Conservation (phyloP, 2,888 invertebrate species). For the Sinhomidia bicolor region DNA sequence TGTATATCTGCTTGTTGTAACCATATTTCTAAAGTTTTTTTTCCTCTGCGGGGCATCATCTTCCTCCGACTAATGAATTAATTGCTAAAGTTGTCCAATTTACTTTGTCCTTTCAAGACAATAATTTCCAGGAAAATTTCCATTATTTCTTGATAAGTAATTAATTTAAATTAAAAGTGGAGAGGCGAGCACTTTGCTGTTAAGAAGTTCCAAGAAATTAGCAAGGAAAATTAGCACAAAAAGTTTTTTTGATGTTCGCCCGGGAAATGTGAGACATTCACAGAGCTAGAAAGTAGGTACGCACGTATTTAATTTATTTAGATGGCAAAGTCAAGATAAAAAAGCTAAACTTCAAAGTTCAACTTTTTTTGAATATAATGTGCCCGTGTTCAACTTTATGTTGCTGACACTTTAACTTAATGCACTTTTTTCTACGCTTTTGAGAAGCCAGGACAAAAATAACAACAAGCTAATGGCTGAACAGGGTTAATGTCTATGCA, state of each 20-base stretch:
- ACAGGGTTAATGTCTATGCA: constrained; percentile 43
- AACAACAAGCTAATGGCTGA: constrained; percentile 3
- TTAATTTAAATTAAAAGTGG: constrained; percentile 1
- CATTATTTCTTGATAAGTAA: constrained; percentile 5
- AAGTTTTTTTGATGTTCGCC: background rate
- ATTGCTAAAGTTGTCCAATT: constrained; percentile 27
- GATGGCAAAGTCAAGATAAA: background rate
- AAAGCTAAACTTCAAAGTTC: constrained; percentile 8
- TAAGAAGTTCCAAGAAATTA: background rate
- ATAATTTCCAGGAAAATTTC: background rate
- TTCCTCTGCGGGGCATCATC: background rate
- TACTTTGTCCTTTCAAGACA: background rate
- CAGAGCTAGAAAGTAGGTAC: background rate
- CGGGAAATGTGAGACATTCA: background rate
- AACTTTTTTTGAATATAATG: background rate
- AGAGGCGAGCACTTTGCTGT: background rate
- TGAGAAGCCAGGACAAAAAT: background rate
- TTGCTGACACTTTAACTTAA: background rate
- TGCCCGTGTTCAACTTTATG: background rate
- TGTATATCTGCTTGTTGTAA: too few species aligned
- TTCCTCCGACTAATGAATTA: background rate
- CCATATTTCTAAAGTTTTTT: background rate
- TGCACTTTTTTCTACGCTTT: constrained; percentile 1
- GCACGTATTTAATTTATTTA: background rate
- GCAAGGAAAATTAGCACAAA: background rate